Conservation (phyloP, 2,113 vertebrate genomes). For the Etheostoma cragini region DNA sequence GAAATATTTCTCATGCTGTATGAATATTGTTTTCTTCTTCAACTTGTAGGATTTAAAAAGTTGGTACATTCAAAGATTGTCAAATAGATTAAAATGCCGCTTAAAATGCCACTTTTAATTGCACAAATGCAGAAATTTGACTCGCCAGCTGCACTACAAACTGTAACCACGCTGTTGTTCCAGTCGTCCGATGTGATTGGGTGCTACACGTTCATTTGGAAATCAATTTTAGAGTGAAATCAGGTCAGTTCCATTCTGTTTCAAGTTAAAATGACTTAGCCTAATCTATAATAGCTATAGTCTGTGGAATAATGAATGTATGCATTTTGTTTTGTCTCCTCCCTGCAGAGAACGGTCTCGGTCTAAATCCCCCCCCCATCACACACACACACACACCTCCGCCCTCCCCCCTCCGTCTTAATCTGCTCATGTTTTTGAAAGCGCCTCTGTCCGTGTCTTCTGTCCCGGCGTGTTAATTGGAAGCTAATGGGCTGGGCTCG, state of each 20-base stretch:
- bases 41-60: too few relatives aligned
- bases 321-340: not conserved
- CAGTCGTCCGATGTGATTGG: fast-evolving
- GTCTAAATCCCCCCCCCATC: constrained; percentile 21
- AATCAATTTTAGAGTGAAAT: constrained; percentile 7
- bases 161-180: not conserved
- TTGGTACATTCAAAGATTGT: too few relatives aligned
- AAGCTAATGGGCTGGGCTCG: constrained; percentile 49
- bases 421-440: constrained; percentile 32
- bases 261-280: constrained; percentile 13
- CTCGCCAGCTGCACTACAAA: too few relatives aligned
- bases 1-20: too few relatives aligned
- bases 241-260: constrained; percentile 3
- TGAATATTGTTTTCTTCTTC: too few relatives aligned
- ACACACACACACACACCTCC: too few relatives aligned
- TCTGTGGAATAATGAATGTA: constrained; percentile 41
- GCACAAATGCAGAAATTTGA: not conserved
- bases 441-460: constrained; percentile 6
- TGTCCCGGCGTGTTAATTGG: constrained; percentile 65
- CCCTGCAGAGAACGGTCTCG: not conserved
- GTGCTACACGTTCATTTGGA: constrained; percentile 17
- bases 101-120: not conserved
- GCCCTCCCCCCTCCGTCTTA: constrained; percentile 28
- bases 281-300: constrained; percentile 57
- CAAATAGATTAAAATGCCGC: too few relatives aligned